phyloP scores from a whole-genome alignment of 2,888 invertebrate genomes.

The Rhyacophila evoluta region DNA sequence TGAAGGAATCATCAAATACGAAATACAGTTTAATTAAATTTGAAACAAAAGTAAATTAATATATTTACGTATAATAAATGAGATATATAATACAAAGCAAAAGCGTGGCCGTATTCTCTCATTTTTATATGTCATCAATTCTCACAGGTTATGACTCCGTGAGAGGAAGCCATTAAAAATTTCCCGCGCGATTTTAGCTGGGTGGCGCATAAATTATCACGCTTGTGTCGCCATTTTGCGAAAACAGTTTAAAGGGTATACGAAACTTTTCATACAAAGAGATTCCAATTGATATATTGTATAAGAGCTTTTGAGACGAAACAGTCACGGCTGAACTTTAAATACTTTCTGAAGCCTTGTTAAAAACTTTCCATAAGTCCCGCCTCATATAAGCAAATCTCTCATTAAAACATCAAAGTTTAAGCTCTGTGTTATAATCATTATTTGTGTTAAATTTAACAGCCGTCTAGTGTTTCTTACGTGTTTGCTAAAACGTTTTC shows the following conservation, averaged over 20 bases:
- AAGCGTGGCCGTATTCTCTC: background rate
- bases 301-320: conserved; percentile 43
- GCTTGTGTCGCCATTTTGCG: conserved; percentile 28
- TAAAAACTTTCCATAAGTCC: conserved; percentile 41
- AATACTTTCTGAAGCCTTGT: conserved; percentile 33
- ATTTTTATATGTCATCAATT: background rate
- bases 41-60: too few species aligned
- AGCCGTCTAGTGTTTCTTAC: background rate
- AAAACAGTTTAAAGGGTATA: conserved; percentile 41
- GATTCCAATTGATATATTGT: conserved; percentile 49
- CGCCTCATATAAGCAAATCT: conserved; percentile 20
- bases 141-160: conserved; percentile 9
- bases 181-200: conserved; percentile 36
- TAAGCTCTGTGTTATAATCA: background rate
- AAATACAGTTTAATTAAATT: too few species aligned
- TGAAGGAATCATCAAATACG: too few species aligned
- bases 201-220: conserved; percentile 18
- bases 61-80: too few species aligned
- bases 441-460: background rate
- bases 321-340: conserved; percentile 27
- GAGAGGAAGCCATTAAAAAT: conserved; percentile 43
- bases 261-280: conserved; percentile 46
- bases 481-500: background rate
- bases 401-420: conserved; percentile 20
- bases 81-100: too few species aligned